Evolutionary conservation across 2,113 vertebrate species (phyloP).

Genomic region (Passer montanus): DNA sequence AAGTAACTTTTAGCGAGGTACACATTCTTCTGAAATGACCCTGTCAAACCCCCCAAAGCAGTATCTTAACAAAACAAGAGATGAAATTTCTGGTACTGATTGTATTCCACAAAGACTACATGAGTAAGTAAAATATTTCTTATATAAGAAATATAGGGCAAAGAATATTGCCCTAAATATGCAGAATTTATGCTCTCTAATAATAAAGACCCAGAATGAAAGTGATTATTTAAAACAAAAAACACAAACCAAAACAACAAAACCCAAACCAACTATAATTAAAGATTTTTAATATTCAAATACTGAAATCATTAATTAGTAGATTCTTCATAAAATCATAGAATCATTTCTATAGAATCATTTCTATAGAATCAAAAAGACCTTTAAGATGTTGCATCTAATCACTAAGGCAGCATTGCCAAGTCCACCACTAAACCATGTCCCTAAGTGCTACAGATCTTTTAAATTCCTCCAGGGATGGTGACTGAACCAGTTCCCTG

Average conservation of each 20-base stretch:
- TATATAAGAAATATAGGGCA: too few species aligned
- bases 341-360: background rate
- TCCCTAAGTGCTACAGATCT: background rate
- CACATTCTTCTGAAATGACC: background rate
- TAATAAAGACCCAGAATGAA: background rate
- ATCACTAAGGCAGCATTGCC: background rate
- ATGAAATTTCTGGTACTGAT: background rate
- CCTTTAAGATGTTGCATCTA: background rate
- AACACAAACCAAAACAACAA: background rate
- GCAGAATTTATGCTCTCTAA: background rate
- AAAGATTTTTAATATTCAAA: background rate
- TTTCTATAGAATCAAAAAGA: background rate
- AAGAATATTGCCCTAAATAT: background rate
- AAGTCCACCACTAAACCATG: background rate
- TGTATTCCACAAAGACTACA: background rate
- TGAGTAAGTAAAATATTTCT: background rate
- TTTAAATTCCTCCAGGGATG: background rate
- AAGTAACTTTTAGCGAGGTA: background rate
- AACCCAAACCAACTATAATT: background rate
- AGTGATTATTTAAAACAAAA: background rate
- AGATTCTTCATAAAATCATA: background rate
- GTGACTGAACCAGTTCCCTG: too few species aligned
- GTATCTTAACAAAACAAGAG: background rate
- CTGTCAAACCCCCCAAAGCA: background rate
- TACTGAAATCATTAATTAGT: background rate